A percentile compares a stretch with the other conserved stretches of the same genome.
Evolutionary conservation across 2,797 vertebrate species (phyloP).

Genomic region (Molossus alvarezi): DNA sequence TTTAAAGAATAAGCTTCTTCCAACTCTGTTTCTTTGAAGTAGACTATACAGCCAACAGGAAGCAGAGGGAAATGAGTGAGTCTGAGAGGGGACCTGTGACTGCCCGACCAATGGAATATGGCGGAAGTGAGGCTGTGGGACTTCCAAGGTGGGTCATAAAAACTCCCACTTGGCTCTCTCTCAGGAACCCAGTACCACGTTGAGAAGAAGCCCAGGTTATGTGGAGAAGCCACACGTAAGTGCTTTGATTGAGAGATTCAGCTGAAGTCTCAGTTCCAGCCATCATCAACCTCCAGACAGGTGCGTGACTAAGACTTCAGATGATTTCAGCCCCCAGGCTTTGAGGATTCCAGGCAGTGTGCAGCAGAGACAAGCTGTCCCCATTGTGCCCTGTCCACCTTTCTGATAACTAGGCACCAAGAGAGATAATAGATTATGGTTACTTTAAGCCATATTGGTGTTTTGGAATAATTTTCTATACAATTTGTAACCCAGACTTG

Average conservation of each 20-base stretch:
- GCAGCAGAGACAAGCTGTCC: neutral
- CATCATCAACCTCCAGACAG: neutral
- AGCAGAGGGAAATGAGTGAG: neutral
- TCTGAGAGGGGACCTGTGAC: neutral
- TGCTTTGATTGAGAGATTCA: neutral
- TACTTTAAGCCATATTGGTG: neutral
- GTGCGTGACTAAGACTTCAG: neutral
- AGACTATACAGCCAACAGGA: neutral
- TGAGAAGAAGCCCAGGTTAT: neutral
- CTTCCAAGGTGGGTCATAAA: neutral
- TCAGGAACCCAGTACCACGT: neutral
- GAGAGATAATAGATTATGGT: neutral
- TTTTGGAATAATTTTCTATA: neutral
- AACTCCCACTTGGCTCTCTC: neutral
- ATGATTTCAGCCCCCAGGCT: neutral
- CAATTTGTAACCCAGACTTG: neutral
- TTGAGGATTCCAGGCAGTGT: neutral
- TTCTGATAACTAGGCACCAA: neutral
- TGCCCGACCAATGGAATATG: neutral
- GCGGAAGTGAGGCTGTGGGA: neutral
- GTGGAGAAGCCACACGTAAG: neutral
- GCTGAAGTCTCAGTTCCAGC: neutral
- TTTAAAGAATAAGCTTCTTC: conserved; percentile 23
- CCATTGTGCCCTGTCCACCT: neutral
- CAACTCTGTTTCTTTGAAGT: conserved; percentile 9